A percentile compares a stretch with the other conserved stretches of the same genome.
Evolutionary conservation across 2,113 vertebrate genomes (phyloP).

Genomic region (Diglossa brunneiventris): DNA sequence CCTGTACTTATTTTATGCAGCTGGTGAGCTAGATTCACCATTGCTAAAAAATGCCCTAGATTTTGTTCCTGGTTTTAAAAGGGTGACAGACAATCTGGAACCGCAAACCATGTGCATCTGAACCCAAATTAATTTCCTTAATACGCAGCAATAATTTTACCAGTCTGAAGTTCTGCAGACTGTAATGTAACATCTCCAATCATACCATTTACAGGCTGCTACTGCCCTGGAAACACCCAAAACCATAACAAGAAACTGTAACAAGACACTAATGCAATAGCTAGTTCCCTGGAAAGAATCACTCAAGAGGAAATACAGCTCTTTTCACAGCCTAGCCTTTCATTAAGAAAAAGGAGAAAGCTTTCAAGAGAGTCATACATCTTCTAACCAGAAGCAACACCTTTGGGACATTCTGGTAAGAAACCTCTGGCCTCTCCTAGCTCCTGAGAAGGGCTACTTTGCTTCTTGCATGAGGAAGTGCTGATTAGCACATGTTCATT

Average conservation of each 20-base stretch:
- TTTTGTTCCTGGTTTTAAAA: background rate
- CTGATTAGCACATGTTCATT: background rate
- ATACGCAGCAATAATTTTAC: background rate
- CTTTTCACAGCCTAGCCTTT: background rate
- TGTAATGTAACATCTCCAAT: background rate
- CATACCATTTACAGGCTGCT: background rate
- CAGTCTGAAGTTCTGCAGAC: background rate
- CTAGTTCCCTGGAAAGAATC: background rate
- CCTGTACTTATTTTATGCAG: background rate
- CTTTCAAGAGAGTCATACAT: background rate
- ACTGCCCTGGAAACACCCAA: background rate
- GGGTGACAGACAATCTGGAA: background rate
- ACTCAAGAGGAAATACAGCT: background rate
- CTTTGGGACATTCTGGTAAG: background rate
- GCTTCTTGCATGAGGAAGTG: background rate
- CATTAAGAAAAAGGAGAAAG: background rate
- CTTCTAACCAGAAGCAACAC: background rate
- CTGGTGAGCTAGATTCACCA: background rate
- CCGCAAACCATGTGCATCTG: background rate
- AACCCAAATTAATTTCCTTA: background rate
- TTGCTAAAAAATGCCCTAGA: background rate
- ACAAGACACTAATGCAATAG: background rate
- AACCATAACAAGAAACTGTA: background rate
- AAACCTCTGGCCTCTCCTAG: background rate
- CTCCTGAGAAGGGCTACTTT: background rate